Evolutionary conservation across 2,888 invertebrate genomes (phyloP).

Genomic region (Gibbula magus): DNA sequence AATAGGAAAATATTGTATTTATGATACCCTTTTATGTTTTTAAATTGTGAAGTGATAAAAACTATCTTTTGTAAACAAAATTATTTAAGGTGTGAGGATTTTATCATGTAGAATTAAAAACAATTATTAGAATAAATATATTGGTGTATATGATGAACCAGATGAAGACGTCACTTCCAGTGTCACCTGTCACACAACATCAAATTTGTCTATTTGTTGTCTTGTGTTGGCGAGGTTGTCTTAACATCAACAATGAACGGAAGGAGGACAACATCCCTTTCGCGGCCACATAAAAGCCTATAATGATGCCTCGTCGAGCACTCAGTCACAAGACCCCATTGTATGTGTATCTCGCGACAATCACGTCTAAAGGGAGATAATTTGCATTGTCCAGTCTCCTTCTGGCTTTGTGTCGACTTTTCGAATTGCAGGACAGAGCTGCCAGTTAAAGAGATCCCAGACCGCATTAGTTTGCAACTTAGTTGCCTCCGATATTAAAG

Average conservation of each 20-base stretch:
- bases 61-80: too few species aligned
- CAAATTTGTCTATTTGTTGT: background rate
- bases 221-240: background rate
- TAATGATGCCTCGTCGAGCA: background rate
- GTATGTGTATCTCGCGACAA: background rate
- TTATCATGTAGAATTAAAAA: too few species aligned
- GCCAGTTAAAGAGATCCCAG: background rate
- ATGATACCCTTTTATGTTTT: too few species aligned
- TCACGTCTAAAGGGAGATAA: conserved; percentile 5
- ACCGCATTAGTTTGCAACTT: background rate
- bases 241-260: background rate
- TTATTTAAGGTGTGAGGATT: too few species aligned
- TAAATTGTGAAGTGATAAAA: too few species aligned
- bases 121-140: too few species aligned
- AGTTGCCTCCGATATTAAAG: conserved; percentile 6
- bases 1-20: too few species aligned
- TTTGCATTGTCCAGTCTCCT: background rate
- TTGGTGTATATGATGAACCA: too few species aligned
- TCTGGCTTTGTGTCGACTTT: background rate
- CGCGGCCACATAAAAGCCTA: background rate
- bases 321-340: background rate
- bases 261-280: background rate
- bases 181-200: background rate
- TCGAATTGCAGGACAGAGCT: background rate
- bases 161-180: too few species aligned